These are phyloP conservation scores for Antheraea yamamai DNA, from an alignment of 2,888 invertebrate species.

Conservation along the genomic window DNA sequence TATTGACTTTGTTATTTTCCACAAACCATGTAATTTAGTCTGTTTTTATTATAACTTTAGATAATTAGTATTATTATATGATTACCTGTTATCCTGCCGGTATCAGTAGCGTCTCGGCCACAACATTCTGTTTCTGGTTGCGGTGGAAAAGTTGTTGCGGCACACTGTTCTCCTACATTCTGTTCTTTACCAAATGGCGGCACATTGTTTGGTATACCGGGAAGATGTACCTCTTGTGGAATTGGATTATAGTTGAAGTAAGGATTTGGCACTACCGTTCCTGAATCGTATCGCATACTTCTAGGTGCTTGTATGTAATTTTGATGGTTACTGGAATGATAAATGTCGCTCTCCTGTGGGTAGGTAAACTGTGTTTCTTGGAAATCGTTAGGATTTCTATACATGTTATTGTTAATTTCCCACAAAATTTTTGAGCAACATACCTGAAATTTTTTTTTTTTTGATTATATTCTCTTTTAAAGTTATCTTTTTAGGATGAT, in stretches of 20 bases:
- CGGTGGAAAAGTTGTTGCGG: conserved; percentile 56
- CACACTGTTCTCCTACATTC: conserved; percentile 45
- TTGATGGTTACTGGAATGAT: neutral
- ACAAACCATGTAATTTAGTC: neutral
- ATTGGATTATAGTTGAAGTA: neutral
- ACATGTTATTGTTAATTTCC: conserved; percentile 33
- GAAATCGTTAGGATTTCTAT: neutral
- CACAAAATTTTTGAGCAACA: conserved; percentile 54
- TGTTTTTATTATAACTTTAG: conserved; percentile 12
- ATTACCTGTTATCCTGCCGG: conserved; percentile 61
- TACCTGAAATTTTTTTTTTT: conserved; percentile 43
- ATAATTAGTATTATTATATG: conserved; percentile 20
- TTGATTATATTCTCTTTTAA: neutral
- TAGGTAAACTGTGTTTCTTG: neutral
- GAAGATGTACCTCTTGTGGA: neutral
- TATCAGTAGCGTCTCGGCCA: conserved; percentile 59
- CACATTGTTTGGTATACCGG: neutral
- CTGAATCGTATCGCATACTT: conserved; percentile 10
- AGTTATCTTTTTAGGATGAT: neutral
- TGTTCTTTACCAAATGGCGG: neutral
- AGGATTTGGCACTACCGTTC: conserved; percentile 21
- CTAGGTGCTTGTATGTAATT: neutral
- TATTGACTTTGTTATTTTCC: conserved; percentile 1
- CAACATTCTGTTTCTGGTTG: conserved; percentile 63
- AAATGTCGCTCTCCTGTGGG: neutral